Conservation (phyloP, 2,888 invertebrate genomes). For the Sycophila texana region DNA sequence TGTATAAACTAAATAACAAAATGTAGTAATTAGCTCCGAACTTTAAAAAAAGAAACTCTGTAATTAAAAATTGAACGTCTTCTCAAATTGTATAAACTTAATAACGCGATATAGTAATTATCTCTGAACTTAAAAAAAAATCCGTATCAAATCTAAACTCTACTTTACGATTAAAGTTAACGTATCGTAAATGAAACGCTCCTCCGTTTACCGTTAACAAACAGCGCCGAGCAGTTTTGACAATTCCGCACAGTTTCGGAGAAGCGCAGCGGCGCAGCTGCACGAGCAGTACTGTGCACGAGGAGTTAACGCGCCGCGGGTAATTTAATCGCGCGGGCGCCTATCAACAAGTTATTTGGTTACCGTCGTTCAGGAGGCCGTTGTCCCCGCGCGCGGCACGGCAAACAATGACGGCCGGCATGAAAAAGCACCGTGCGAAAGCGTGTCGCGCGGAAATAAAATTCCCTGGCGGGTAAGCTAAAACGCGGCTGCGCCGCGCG, state of each 20-base stretch:
- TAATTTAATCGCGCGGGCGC: slow-evolving; percentile 19
- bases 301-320: not conserved
- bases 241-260: not conserved
- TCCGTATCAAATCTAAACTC: too few relatives aligned
- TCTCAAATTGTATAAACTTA: too few relatives aligned
- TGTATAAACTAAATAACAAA: too few relatives aligned
- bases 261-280: not conserved
- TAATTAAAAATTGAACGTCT: too few relatives aligned
- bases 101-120: too few relatives aligned
- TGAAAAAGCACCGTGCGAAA: slow-evolving; percentile 36
- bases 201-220: too few relatives aligned
- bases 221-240: too few relatives aligned
- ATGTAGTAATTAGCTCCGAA: too few relatives aligned
- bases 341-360: slow-evolving; percentile 41
- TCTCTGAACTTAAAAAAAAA: too few relatives aligned
- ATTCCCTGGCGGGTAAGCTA: slow-evolving; percentile 39
- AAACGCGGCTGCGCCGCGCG: slow-evolving; percentile 27
- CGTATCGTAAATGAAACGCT: too few relatives aligned
- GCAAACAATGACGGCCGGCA: slow-evolving; percentile 31
- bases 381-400: not conserved
- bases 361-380: slow-evolving; percentile 1
- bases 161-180: too few relatives aligned
- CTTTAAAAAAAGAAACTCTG: too few relatives aligned
- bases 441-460: slow-evolving; percentile 45
- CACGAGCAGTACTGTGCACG: not conserved